Conservation (phyloP, 2,797 vertebrate species). For the Pipistrellus pipistrellus region DNA sequence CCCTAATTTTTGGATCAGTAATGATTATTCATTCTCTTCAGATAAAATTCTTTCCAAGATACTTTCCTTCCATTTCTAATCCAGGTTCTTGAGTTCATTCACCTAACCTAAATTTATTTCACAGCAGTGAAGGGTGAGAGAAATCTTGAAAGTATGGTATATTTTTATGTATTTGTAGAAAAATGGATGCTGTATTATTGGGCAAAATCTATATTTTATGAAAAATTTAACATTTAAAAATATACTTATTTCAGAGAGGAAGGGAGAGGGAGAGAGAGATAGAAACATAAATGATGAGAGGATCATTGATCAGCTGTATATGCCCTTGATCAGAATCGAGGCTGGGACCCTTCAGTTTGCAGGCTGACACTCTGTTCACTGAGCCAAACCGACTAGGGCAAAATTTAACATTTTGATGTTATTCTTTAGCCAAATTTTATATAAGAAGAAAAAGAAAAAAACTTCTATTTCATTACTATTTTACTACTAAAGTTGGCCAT, state of each 20-base stretch:
- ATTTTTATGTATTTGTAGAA: not conserved
- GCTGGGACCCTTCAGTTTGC: no score
- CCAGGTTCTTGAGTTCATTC: not conserved
- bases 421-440: not conserved
- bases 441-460: not conserved
- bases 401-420: not conserved
- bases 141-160: conserved; percentile 19
- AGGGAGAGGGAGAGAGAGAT: no score
- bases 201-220: not conserved
- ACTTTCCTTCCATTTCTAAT: not conserved
- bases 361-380: no score
- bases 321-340: no score
- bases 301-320: no score
- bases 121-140: not conserved
- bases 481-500: not conserved
- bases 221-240: not conserved
- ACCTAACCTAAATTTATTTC: not conserved
- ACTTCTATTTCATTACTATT: not conserved
- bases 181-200: not conserved
- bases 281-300: no score
- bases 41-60: conserved; percentile 31
- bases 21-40: not conserved
- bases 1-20: not conserved
- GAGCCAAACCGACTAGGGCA: not conserved
- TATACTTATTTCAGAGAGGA: no score